Base-by-base conservation (phyloP, 2,113 vertebrate genomes). In the Trogon melanurus region DNA sequence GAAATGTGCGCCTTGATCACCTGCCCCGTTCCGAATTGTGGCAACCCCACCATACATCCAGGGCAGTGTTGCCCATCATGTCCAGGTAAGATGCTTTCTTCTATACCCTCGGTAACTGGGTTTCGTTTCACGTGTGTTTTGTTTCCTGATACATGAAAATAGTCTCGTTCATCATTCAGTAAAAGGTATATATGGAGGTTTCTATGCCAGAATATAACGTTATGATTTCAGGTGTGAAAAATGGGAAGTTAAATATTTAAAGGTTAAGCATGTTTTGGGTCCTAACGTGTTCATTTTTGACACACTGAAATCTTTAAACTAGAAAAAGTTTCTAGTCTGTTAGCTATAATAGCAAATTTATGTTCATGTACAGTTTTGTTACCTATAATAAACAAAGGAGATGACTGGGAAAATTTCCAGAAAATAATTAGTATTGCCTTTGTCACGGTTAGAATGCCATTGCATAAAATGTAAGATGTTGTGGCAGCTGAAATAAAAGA, bases 1-100 rank as follows among this genome's bases (percentile, higher is more conserved):
- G 99, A 99, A 86, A 99, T 99, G 99, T 99, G 99, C 81, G 98
- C 98, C 64, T 96, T 99, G 73, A 99, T 99, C 96, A 98, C 98
- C 86, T 99, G 99, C 93, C 98, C 99, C 0, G 98, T 99, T 65
- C 99, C 99, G 29, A 98, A 97, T 50, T 99, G 99, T 79, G 97
- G 97, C 83, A 98, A 96, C 87, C 99, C 99, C 65, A 98, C 98
- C 93, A 99, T 99, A 82, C 98, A 97, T 19, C 97, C 98, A 8
- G 98, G 98, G 29, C 98, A 99, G 90, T 99, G 99, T 74, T 99
- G 99, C 92, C 99, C 99, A 1, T 98, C 98, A 0, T 99, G 99
- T 60, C 98, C 99, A 98, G 98, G 99, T 99, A 97, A 97, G 16
- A 3, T 34, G 25, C 21, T 73, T 56, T 38, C 56, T 88, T 91